Conservation (phyloP, 1,140 invertebrate genomes). For the Panagrolaimus sp. region DNA sequence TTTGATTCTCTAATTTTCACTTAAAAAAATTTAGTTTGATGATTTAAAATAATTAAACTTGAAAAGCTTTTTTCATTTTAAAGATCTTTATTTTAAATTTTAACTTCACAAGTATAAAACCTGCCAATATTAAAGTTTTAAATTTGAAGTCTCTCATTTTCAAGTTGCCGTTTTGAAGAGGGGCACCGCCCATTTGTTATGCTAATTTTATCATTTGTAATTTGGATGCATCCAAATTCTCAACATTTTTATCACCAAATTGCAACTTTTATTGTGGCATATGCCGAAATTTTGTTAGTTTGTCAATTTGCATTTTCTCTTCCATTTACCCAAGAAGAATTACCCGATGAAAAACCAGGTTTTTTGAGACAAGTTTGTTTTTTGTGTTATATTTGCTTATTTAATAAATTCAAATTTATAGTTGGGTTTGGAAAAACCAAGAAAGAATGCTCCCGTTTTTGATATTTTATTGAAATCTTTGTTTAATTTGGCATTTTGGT, state of each 20-base stretch:
- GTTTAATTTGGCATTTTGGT: constrained; percentile 45
- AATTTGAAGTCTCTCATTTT: too few species aligned
- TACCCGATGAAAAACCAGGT: constrained; percentile 65
- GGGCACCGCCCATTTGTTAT: too few species aligned
- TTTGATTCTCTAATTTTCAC: too few species aligned
- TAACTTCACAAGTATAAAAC: too few species aligned
- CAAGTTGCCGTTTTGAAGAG: too few species aligned
- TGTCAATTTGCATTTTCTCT: constrained; percentile 86
- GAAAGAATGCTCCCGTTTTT: constrained; percentile 27
- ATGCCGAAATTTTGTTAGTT: constrained; percentile 75
- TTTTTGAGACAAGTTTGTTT: constrained; percentile 26
- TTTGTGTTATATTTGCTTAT: background rate
- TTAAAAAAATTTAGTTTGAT: too few species aligned
- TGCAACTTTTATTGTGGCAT: constrained; percentile 78
- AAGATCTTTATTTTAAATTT: too few species aligned
- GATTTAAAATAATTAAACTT: too few species aligned
- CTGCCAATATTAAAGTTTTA: too few species aligned
- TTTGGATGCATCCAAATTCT: constrained; percentile 93
- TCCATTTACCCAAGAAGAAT: constrained; percentile 75
- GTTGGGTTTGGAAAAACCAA: constrained; percentile 32
- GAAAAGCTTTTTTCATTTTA: too few species aligned
- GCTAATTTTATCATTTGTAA: constrained; percentile 80
- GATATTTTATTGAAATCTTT: constrained; percentile 33
- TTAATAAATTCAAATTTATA: constrained; percentile 1
- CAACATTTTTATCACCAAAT: constrained; percentile 78